Evolutionary conservation across 2,888 invertebrate genomes (phyloP), one percentile per base, ranked within the genome.

Genomic region (Gonocerus acuteangulatus): DNA sequence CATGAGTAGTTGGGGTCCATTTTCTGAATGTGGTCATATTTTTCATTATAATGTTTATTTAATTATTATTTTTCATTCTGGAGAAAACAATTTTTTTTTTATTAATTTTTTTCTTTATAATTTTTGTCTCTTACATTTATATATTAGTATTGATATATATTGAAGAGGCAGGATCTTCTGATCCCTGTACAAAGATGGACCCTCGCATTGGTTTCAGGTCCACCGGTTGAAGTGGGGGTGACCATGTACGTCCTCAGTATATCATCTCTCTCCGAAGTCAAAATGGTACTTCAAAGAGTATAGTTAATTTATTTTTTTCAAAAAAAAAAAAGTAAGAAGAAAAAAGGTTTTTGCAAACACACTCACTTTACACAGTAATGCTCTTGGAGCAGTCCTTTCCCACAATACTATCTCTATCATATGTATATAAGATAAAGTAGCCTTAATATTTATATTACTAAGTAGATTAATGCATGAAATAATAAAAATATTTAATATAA

Each of bases 191-290:
- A 51, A 32, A 51, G 19, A 51, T 54, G 54, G 54, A 36, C 16
- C 54, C 54, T 54, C n/a, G 42, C 36, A 42, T 65, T 62, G 65
- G 62, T 73, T 73, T 54, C 73, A 78, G 79, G 76, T 71, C 72
- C 75, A 65, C 78, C 80, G 58, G 79, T 80, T 63, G 77, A 77
- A 68, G 79, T 80, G 64, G 78, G 79, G 65, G 77, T 80, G 67
- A 79, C 80, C 67, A 78, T 81, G 74, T 78, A 79, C 73, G 79
- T 81, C 66, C 76, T 79, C 67, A 78, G 78, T 70, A 81, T 81
- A 72, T 78, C 78, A 71, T 79, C 80, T 62, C 78, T 81, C 68
- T 79, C 80, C 66, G 81, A 81, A 77, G 80, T 79, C 66, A 77
- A 79, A 73, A 80, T 80, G 79, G 80, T 80, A 74, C 54, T 23